Evolutionary conservation across 2,797 vertebrate species (phyloP).

Genomic region (Buphagus erythrorhynchus): DNA sequence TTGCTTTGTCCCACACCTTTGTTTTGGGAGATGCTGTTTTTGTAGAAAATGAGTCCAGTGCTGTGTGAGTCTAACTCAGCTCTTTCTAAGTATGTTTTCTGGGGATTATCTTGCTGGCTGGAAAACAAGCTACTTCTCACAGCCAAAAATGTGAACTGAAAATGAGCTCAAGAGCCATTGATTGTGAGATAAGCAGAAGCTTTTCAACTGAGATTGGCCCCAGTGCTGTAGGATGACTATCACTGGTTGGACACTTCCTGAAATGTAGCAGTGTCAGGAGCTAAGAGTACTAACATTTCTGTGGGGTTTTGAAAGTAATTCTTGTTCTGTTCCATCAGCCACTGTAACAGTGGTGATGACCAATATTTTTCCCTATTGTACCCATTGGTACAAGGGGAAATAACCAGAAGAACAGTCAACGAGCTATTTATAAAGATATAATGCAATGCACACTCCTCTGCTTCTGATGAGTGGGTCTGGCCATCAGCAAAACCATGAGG

Average conservation of each 20-base stretch:
- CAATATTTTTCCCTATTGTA: background rate
- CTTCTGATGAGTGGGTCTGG: background rate
- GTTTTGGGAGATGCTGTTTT: conserved; percentile 35
- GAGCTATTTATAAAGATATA: background rate
- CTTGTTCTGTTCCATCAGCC: background rate
- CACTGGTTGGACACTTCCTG: conserved; percentile 75
- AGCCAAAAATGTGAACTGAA: conserved; percentile 62
- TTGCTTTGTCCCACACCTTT: conserved; percentile 31
- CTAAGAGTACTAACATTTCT: conserved; percentile 78
- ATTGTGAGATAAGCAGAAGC: conserved; percentile 73
- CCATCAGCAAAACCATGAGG: background rate
- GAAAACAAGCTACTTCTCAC: conserved; percentile 46
- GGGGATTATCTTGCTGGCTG: background rate
- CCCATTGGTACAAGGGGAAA: background rate
- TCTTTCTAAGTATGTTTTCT: conserved; percentile 13
- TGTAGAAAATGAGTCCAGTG: background rate
- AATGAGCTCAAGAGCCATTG: conserved; percentile 71
- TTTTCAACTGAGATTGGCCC: conserved; percentile 81
- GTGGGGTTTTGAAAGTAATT: background rate
- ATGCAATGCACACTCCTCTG: background rate
- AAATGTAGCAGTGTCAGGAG: conserved; percentile 63
- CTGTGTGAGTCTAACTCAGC: background rate
- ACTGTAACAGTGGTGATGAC: background rate
- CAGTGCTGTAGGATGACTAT: conserved; percentile 19
- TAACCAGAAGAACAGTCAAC: background rate